Evolutionary conservation across 2,113 vertebrate genomes (phyloP).

Genomic region (Actenoides hombroni): DNA sequence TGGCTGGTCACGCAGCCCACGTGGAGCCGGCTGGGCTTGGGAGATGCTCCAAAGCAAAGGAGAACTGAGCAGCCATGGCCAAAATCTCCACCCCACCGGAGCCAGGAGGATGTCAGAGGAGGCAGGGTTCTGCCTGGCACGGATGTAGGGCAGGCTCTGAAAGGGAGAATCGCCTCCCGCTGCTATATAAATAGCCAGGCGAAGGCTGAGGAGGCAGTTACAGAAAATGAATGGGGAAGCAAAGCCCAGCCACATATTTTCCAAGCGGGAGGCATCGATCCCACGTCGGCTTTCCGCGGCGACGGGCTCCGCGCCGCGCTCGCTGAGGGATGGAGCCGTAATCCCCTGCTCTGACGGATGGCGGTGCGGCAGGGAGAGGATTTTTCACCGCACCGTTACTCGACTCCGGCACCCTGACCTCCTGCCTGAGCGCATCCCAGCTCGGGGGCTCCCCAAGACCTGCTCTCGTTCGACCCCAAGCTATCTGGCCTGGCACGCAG

Average conservation of each 20-base stretch:
- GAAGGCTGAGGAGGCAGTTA: conserved; percentile 6
- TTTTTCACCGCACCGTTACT: conserved; percentile 1
- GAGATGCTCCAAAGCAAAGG: background rate
- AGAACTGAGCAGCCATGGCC: background rate
- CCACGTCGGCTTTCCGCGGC: background rate
- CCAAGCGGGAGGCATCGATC: conserved; percentile 22
- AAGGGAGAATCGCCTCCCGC: background rate
- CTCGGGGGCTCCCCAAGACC: background rate
- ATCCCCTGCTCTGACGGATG: background rate
- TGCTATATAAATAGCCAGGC: background rate
- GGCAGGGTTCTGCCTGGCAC: background rate
- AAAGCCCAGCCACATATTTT: conserved; percentile 19
- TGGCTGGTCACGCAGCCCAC: background rate
- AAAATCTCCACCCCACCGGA: background rate
- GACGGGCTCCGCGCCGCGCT: background rate
- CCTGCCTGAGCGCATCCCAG: background rate
- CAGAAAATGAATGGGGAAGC: conserved; percentile 46
- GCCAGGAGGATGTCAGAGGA: background rate
- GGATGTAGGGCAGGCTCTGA: rapidly evolving
- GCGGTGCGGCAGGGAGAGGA: background rate
- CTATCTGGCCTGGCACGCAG: background rate
- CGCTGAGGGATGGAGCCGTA: background rate
- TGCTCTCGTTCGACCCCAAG: background rate
- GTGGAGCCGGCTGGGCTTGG: background rate
- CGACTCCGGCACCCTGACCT: background rate